Evolutionary conservation across 2,888 invertebrate genomes (phyloP), one percentile per base, ranked within the genome.

Genomic region (Euproctis similis): DNA sequence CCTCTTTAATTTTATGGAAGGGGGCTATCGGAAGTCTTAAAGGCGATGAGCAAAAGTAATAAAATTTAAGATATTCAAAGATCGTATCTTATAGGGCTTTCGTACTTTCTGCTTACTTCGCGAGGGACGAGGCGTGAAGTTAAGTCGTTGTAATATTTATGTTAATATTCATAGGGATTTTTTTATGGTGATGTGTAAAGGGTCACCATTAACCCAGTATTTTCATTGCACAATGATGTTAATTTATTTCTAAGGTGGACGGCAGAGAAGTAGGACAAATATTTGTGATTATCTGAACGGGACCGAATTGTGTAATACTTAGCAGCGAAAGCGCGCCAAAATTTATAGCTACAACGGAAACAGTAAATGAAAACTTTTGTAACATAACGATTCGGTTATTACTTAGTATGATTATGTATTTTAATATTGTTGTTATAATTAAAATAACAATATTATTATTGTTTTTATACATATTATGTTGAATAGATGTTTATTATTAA

Each of bases 301-400:
- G 40, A 36, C 36, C 42, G 22, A 28, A 13, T 51, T 42, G 46
- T 33, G 36, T 37, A 52, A 51, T 18, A 17, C 0, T 23, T 46
- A 28, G 12, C 17, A 35, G 37, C 46, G 51, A 51, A 52, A 51
- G 52, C 28, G 35, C 6, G 24, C 23, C n/a, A 17, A 23, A 34
- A 47, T 47, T 37, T 45, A 50, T 42, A 47, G 38, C 40, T 40
- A 17, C 34, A 36, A 36, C 27, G 24, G 33, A 37, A 44, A 34
- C 24, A 30, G n/a, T n/a, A n/a, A 30, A 49, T 43, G 29, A 35
- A 37, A 26, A 28, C 34, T 38, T 36, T 43, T 34, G 33, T 48
- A 36, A 43, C 38, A 45, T 33, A 32, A 21, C 17, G 40, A n/a
- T 28, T 12, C 17, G 25, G 32, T 34, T 48, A 25, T 28, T 11